Conservation (phyloP, 2,888 invertebrate genomes). For the Sinhomidia bicolor region DNA sequence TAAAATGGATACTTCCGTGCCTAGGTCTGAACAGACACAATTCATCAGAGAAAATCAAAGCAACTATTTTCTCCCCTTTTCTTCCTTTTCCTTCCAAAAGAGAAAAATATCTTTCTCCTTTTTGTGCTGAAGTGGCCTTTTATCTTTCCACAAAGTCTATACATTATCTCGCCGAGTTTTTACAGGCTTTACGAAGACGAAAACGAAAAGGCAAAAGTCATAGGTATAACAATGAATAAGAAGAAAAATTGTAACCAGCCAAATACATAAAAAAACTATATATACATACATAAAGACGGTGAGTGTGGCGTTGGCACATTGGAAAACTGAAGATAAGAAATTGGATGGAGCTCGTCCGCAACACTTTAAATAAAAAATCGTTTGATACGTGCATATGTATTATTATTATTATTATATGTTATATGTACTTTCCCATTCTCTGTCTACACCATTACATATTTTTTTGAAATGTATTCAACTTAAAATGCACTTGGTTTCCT, state of each 20-base stretch:
- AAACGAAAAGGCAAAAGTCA: neutral
- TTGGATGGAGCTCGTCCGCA: conserved; percentile 16
- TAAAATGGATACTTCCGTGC: neutral
- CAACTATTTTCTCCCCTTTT: neutral
- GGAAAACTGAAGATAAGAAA: conserved; percentile 13
- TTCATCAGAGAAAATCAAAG: conserved; percentile 37
- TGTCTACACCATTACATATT: conserved; percentile 10
- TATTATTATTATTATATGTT: neutral
- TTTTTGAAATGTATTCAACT: conserved; percentile 33
- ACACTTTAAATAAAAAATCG: conserved; percentile 13
- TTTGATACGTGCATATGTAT: neutral
- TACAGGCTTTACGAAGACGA: neutral
- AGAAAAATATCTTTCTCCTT: neutral
- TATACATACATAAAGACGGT: neutral
- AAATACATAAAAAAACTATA: too few species aligned
- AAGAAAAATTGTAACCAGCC: too few species aligned
- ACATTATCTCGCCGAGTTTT: neutral
- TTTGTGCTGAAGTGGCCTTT: neutral
- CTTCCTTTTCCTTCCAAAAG: neutral
- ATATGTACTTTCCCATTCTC: neutral
- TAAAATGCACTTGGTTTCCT: conserved; percentile 48
- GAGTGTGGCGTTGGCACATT: too few species aligned
- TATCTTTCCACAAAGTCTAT: conserved; percentile 1
- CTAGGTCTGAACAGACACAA: neutral
- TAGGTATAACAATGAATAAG: neutral